Evolutionary conservation across 35 echinoderm and acorn worm species (phyloP).

Genomic region (Chiridota heheva): DNA sequence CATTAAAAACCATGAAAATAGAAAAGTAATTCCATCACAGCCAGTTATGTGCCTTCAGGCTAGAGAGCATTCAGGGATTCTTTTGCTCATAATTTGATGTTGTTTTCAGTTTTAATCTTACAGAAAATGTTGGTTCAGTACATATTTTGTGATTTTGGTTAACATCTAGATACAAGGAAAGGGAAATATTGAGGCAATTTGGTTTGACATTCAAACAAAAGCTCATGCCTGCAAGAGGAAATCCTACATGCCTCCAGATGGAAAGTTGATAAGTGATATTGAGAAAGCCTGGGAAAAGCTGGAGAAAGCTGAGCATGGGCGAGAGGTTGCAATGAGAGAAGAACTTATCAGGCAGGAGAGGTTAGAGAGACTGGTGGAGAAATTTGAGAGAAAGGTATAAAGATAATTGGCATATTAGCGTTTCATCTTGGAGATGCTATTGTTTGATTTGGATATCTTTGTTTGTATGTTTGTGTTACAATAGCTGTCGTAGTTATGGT

Average conservation of each 20-base stretch:
- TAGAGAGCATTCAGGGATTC: too few species aligned
- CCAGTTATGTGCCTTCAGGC: too few species aligned
- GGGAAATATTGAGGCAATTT: slow-evolving; percentile 87
- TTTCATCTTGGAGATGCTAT: too few species aligned
- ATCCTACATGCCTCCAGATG: slow-evolving; percentile 73
- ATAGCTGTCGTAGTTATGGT: too few species aligned
- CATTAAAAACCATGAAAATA: too few species aligned
- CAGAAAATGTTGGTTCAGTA: too few species aligned
- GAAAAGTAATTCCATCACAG: too few species aligned
- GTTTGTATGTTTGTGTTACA: too few species aligned
- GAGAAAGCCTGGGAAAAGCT: slow-evolving; percentile 75
- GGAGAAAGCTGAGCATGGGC: slow-evolving; percentile 81
- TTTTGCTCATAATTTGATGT: too few species aligned
- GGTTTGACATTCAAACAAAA: slow-evolving; percentile 80
- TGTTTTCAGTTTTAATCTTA: too few species aligned
- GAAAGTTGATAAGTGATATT: slow-evolving; percentile 74
- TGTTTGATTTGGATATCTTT: too few species aligned
- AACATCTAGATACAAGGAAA: slow-evolving; percentile 90
- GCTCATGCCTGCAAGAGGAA: slow-evolving; percentile 48
- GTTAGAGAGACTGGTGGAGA: slow-evolving; percentile 85
- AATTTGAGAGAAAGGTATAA: slow-evolving; percentile 85
- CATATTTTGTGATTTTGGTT: too few species aligned
- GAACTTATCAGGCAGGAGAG: slow-evolving; percentile 90
- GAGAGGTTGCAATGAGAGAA: slow-evolving; percentile 84
- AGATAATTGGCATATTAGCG: background rate